phyloP scores from a whole-genome alignment of 2,113 vertebrate genomes.

The Tautogolabrus adspersus region DNA sequence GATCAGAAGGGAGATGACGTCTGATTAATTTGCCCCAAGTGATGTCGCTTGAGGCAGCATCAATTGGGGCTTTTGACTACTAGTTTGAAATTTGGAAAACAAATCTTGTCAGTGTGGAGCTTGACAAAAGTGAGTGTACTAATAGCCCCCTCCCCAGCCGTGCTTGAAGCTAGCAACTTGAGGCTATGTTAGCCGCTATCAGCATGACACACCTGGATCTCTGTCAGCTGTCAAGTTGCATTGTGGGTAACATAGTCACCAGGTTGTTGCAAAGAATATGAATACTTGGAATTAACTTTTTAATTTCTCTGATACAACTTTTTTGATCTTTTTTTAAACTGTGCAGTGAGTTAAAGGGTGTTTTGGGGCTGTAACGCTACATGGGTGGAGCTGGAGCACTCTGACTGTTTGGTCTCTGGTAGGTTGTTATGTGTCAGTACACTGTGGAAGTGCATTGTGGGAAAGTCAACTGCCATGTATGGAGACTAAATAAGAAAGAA shows the following conservation, averaged over 20 bases:
- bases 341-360: too few relatives aligned
- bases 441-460: too few relatives aligned
- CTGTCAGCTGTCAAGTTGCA: neutral
- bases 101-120: neutral
- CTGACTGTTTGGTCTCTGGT: neutral
- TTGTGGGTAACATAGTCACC: neutral
- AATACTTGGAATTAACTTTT: neutral
- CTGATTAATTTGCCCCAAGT: constrained; percentile 4
- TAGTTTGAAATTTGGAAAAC: neutral
- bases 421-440: neutral
- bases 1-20: neutral
- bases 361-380: neutral
- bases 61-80: neutral
- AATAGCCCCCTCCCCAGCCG: neutral
- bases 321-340: neutral
- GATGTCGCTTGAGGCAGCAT: constrained; percentile 6
- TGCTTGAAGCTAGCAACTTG: neutral
- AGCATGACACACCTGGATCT: neutral
- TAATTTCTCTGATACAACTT: neutral
- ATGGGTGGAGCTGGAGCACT: neutral
- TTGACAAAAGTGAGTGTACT: neutral
- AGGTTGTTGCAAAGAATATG: neutral
- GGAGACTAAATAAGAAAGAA: too few relatives aligned
- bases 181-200: neutral
- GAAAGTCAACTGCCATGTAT: neutral